Evolutionary conservation across 2,797 vertebrate genomes (phyloP), one percentile per base, ranked within the genome.

Genomic region (Microchirus variegatus): DNA sequence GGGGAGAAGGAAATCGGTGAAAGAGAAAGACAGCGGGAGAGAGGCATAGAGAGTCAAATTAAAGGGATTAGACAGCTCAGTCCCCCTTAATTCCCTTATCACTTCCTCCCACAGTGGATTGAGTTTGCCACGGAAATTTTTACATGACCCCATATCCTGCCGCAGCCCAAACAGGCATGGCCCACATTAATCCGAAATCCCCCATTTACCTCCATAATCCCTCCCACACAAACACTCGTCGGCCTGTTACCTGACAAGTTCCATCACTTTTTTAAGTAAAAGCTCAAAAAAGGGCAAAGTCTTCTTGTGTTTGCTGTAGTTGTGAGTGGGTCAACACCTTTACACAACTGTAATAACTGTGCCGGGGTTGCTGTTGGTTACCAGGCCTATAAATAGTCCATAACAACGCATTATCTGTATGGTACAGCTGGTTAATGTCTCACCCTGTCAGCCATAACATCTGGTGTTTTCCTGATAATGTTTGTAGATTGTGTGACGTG

Each of bases 31-130:
- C 79, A 47, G 65, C 77, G 75, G 62, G 52, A 70, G 60, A 80
- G 63, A 73, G 57, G 66, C 77, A 72, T 47, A 71, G 52, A 82
- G 59, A 88, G 80, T 82, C 78, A 90, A 90, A 94, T 92, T 92
- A 93, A 92, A 88, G 67, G 91, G 92, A 93, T 93, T 93, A 93
- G 86, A 78, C 69, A 75, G 84, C 83, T 91, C 85, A 88, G 90
- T 89, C 79, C 73, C 66, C 70, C 74, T 66, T 90, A 92, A 92
- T 88, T 89, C 91, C 84, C 85, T 93, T 93, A 94, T 94, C 92
- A 80, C 74, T 62, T 82, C 89, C 73, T 85, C 84, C 89, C 93
- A 93, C 86, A 77, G 83, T 85, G 86, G 86, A 92, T 88, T 86
- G 79, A 67, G 81, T 87, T 87, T 90, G 85, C 82, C 75, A 81